These are phyloP conservation scores for Hypocryptadius cinnamomeus DNA, from an alignment of 2,113 vertebrate species.

Conservation along the genomic window DNA sequence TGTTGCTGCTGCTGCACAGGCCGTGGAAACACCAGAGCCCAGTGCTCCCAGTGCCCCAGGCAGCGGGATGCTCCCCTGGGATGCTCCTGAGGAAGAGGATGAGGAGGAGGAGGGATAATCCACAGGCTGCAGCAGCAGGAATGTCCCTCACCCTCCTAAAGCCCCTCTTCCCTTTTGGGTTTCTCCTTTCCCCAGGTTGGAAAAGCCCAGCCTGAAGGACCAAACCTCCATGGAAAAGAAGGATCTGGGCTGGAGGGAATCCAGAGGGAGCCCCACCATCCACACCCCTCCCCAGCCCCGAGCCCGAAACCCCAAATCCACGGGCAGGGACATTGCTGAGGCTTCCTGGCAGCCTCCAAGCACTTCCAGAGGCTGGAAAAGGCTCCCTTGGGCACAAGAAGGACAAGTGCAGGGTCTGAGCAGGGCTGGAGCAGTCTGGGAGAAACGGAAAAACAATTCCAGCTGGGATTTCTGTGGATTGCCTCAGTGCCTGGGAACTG, in stretches of 20 bases:
- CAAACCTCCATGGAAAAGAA: rapidly evolving
- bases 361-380: background rate
- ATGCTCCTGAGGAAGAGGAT: no score
- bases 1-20: background rate
- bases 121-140: background rate
- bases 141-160: background rate
- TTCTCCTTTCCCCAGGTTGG: background rate
- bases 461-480: background rate
- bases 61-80: background rate
- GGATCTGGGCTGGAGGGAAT: rapidly evolving
- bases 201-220: background rate
- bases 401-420: background rate
- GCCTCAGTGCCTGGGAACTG: background rate
- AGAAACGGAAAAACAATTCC: background rate
- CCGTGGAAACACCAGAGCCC: background rate
- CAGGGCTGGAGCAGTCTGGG: background rate
- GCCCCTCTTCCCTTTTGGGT: background rate
- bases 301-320: background rate
- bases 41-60: background rate
- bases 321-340: rapidly evolving
- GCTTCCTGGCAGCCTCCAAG: background rate
- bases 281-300: background rate
- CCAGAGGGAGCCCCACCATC: background rate
- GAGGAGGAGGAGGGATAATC: background rate
- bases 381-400: background rate